A percentile compares a stretch with the other conserved stretches of the same genome.
Conservation (phyloP, 2,113 vertebrate species). For the Odocoileus hemionus region DNA sequence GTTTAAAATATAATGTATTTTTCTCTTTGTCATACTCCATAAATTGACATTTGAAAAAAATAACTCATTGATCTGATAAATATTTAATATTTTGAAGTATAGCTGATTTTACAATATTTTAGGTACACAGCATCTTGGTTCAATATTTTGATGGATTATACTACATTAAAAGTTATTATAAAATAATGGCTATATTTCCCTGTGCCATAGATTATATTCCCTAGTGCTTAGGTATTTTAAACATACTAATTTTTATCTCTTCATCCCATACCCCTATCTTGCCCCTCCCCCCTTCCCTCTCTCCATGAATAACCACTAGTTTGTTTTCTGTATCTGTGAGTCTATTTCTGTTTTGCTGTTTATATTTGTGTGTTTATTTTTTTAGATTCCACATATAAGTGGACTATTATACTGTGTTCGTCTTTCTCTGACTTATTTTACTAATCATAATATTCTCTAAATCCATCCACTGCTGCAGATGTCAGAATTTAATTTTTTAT, state of each 20-base stretch:
- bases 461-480: not conserved
- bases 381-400: not conserved
- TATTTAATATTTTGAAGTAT: not conserved
- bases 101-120: not conserved
- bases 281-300: not conserved
- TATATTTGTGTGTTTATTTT: not conserved
- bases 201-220: not conserved
- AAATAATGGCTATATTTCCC: not conserved
- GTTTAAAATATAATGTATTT: not conserved
- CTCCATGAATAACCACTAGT: not conserved
- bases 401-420: not conserved
- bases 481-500: not conserved
- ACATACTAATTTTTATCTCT: not conserved
- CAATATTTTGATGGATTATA: not conserved
- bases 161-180: not conserved
- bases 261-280: not conserved
- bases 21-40: not conserved
- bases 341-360: not conserved
- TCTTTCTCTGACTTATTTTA: not conserved
- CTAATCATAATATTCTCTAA: not conserved
- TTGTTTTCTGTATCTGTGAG: not conserved
- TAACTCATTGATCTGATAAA: constrained; percentile 27
- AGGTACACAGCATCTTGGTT: not conserved
- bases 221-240: not conserved
- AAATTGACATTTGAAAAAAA: not conserved